These are phyloP conservation scores for Syrrhaptes paradoxus DNA, from an alignment of 2,113 vertebrate species.

Conservation along the genomic window DNA sequence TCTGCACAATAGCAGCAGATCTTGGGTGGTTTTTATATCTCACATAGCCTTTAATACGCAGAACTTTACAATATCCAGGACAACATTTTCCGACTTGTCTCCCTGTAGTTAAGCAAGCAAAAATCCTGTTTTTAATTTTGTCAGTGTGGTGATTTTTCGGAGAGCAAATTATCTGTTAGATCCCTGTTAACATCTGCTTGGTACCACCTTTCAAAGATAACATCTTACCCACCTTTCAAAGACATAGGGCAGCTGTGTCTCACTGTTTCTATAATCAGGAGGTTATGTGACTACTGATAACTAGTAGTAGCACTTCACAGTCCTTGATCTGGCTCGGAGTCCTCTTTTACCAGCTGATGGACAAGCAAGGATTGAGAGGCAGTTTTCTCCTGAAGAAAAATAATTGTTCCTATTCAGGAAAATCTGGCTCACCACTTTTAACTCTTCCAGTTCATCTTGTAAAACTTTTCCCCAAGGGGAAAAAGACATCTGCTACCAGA, in stretches of 20 bases:
- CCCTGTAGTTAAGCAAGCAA: background rate
- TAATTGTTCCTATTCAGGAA: background rate
- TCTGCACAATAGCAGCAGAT: background rate
- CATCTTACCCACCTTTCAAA: background rate
- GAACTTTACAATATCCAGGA: background rate
- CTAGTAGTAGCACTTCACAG: background rate
- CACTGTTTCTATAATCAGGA: background rate
- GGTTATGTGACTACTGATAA: background rate
- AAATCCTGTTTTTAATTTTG: background rate
- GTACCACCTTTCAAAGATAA: background rate
- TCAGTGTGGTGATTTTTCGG: background rate
- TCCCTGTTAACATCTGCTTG: background rate
- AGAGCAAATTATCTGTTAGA: background rate
- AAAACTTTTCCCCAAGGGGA: background rate
- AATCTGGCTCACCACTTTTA: background rate
- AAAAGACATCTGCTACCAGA: background rate
- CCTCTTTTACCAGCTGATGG: background rate
- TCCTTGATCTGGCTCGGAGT: background rate
- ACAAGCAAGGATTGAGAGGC: background rate
- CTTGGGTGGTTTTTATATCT: background rate
- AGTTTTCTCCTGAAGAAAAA: background rate
- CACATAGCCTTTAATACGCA: background rate
- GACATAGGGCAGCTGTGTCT: background rate
- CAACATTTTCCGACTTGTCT: background rate
- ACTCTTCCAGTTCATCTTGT: background rate